A percentile compares a stretch with the other conserved stretches of the same genome.
phyloP scores from a whole-genome alignment of 2,113 vertebrate species.

The Campylomormyrus numenius region DNA sequence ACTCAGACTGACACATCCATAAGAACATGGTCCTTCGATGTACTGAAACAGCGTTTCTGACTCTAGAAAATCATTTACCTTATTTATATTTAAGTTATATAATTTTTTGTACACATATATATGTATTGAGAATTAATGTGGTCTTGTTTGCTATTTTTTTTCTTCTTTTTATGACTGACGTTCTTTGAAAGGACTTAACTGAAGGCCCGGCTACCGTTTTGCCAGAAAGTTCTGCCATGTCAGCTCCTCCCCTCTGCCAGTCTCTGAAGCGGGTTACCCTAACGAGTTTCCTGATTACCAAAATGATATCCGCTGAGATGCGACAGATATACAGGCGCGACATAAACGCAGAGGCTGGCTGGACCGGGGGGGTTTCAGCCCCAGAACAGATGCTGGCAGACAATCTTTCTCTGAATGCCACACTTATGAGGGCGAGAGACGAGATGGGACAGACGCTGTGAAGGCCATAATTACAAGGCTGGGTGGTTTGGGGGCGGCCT shows the following conservation, averaged over 20 bases:
- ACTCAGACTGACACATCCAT: background rate
- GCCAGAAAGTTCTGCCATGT: background rate
- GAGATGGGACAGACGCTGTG: background rate
- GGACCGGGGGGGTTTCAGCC: background rate
- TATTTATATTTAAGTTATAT: background rate
- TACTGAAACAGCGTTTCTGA: background rate
- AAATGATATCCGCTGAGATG: constrained; percentile 28
- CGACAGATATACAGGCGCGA: constrained; percentile 13
- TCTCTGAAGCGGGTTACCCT: constrained; percentile 13
- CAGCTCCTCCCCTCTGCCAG: background rate
- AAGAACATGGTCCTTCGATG: background rate
- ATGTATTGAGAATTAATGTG: background rate
- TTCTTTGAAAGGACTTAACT: background rate
- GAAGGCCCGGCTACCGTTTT: background rate
- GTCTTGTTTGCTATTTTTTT: background rate
- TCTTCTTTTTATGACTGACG: background rate
- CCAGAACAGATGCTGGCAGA: constrained; percentile 5
- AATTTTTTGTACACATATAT: background rate
- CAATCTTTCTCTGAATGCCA: background rate
- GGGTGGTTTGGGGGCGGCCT: background rate
- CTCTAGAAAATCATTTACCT: background rate
- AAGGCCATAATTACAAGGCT: constrained; percentile 15
- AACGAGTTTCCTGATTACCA: constrained; percentile 21
- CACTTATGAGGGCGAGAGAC: constrained; percentile 12
- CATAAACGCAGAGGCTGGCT: constrained; percentile 1